Evolutionary conservation across 1,140 invertebrate genomes (phyloP), one percentile per base, ranked within the genome.

Genomic region (Druon quercuslanigerum): DNA sequence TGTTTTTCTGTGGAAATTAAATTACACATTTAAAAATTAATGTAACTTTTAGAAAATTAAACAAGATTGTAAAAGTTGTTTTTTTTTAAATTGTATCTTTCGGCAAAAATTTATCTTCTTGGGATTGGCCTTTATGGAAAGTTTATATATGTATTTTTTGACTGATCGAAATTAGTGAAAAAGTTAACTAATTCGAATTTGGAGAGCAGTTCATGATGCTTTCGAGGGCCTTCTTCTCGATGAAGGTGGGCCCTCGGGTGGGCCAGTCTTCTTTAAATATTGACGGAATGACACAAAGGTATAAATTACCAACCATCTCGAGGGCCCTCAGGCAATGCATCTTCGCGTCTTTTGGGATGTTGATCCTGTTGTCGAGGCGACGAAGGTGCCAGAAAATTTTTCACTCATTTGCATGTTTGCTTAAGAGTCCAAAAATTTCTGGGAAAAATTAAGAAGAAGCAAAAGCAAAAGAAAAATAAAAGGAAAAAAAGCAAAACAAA

Each of bases 271-370:
- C 82, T 87, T 87, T 87, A 87, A 89, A 88, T 88, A 89, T 89
- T 88, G 86, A 87, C 86, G 83, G 82, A 86, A 87, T 86, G 82
- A 85, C 85, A 86, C 87, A 89, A 87, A 88, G 83, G 83, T 87
- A 87, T 88, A 87, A 88, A 88, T 89, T 88, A 88, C 86, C 83
- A 83, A 79, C 72, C 85, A 82, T 79, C 82, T 86, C 76, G 60
- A 83, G 79, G 75, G 81, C 84, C 82, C 82, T 84, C 75, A 73
- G 83, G 80, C 82, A 72, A 75, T 51, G 74, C 79, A 50, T 76
- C 75, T 77, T 74, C 77, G 76, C 79, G 82, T 82, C 83, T 79
- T 83, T 60, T 71, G 83, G 83, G 81, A 83, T 83, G 81, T 84
- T 87, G 87, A 87, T 88, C 84, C 78, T 20, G 57, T 60, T 60